phyloP scores from a whole-genome alignment of 2,888 invertebrate species.

The Folsomia candida region DNA sequence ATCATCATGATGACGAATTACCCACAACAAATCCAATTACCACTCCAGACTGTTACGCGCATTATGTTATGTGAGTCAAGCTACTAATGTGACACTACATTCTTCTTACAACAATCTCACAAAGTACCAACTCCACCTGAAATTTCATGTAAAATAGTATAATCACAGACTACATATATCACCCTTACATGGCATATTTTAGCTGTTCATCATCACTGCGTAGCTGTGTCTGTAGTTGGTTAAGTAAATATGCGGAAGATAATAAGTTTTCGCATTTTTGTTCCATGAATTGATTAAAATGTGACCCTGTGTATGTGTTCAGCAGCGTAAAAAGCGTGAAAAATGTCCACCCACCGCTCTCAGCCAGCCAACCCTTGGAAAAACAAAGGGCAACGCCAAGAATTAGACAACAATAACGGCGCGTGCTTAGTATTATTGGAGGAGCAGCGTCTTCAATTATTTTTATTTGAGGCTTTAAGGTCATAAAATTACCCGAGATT shows the following conservation, averaged over 20 bases:
- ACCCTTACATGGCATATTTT: too few species aligned
- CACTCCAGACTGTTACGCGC: too few species aligned
- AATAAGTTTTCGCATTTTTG: background rate
- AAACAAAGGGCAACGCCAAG: background rate
- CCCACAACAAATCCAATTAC: too few species aligned
- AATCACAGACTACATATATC: too few species aligned
- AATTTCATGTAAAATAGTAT: too few species aligned
- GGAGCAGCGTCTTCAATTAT: background rate
- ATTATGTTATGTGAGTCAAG: background rate
- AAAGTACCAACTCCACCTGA: background rate
- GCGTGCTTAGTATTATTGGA: background rate
- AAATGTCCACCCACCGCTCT: background rate
- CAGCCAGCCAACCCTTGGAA: background rate
- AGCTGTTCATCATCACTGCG: background rate
- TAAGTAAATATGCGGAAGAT: background rate
- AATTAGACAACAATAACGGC: background rate
- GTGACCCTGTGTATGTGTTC: background rate
- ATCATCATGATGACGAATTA: too few species aligned
- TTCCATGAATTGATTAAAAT: background rate
- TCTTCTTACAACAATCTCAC: background rate
- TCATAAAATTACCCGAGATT: slow-evolving; percentile 4
- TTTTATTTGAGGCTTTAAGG: background rate
- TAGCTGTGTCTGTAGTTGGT: background rate
- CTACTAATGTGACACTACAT: background rate
- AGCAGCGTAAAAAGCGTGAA: background rate